Evolutionary conservation across 1,140 invertebrate species (phyloP).

Genomic region (Drosophila guanche): DNA sequence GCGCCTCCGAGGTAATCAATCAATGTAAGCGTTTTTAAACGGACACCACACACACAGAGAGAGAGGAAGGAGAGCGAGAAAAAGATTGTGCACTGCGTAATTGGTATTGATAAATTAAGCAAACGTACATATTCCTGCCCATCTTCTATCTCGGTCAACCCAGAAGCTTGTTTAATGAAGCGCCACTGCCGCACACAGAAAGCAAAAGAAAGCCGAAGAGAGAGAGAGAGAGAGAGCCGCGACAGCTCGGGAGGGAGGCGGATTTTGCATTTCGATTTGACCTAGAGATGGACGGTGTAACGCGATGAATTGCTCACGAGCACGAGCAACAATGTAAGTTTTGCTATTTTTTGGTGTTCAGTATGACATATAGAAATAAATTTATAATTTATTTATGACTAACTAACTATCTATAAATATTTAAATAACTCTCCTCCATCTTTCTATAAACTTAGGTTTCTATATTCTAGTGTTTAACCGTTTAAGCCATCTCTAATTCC

Average conservation of each 20-base stretch:
- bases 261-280: slow-evolving; percentile 32
- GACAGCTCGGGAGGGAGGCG: not conserved
- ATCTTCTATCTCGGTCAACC: slow-evolving; percentile 51
- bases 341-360: too few relatives aligned
- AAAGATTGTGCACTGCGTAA: slow-evolving; percentile 42
- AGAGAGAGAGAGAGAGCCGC: slow-evolving; percentile 3
- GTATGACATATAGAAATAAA: too few relatives aligned
- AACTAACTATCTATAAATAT: too few relatives aligned
- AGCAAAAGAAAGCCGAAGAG: slow-evolving; percentile 7
- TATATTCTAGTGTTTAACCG: too few relatives aligned
- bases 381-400: too few relatives aligned
- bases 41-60: slow-evolving; percentile 6
- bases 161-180: slow-evolving; percentile 66
- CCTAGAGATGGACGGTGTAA: too few relatives aligned
- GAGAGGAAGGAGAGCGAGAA: not conserved
- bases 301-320: too few relatives aligned
- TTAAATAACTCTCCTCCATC: too few relatives aligned
- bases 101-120: slow-evolving; percentile 75
- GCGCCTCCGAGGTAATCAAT: slow-evolving; percentile 75
- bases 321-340: too few relatives aligned
- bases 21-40: slow-evolving; percentile 75
- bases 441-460: too few relatives aligned
- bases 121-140: slow-evolving; percentile 24
- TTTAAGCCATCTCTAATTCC: too few relatives aligned
- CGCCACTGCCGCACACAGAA: slow-evolving; percentile 34